Base-by-base conservation (phyloP, 2,113 vertebrate species). In the Misgurnus mizolepis region DNA sequence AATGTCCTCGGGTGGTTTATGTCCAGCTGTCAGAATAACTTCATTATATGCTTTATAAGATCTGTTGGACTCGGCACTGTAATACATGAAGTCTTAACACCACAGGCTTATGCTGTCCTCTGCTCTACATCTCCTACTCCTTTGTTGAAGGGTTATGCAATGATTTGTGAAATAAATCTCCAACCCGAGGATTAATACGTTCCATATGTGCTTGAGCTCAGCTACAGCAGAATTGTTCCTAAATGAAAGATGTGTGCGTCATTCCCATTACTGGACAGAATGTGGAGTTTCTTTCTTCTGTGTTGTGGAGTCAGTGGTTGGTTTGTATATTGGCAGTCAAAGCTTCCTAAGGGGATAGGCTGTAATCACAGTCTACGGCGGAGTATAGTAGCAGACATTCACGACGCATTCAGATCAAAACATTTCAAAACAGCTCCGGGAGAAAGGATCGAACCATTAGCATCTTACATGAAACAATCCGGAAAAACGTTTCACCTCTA, bases 191-290 rank as follows among this genome's bases (percentile, higher is more conserved):
- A n/a, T n/a, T 88, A 87, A 90, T 83, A 55, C 74, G 67, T 56
- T 78, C 84, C 87, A 89, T 80, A 85, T 67, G 85, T 34, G 27
- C 27, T 3, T 34, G 85, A 71, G 27, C 43, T 43, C 78, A 39
- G 79, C 72, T 82, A 66, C 76, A 86, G 80, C 1, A 4, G 80
- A 89, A 83, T 84, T 85, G 77, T 85, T 82, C 39, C 27, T 67
- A 76, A 87, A 85, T 87, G 49, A 82, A 85, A 86, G 67, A 75
- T 6, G 55, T 55, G 81, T 85, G 80, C 76, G 43, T 66, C 62
- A 50, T 58, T 49, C 61, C 80, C 56, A 83, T 87, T 86, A 83
- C 67, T 15, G 15, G 75, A 60, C 74, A 76, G 58, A 71, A 49
- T 76, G 60, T 75, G 22, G 47, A 49, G 14, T 77, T 72, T 82